Percentiles rank a stretch among this genome's conserved stretches.
phyloP scores from a whole-genome alignment of 2,888 invertebrate genomes.

The Coelogynopora nodosa region DNA sequence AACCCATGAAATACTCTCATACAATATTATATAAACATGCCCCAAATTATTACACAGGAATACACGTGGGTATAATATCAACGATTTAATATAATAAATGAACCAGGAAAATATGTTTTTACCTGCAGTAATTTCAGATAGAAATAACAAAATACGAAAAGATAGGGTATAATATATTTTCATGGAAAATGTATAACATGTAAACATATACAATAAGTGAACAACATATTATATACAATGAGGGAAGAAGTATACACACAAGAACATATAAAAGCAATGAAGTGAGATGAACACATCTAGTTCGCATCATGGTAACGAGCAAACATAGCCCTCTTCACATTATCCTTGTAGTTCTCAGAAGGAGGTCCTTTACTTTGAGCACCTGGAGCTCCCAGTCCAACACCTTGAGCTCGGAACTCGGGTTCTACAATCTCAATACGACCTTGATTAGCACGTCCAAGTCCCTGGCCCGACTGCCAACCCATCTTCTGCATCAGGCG shows the following conservation, averaged over 20 bases:
- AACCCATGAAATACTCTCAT: too few relatives aligned
- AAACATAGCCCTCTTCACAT: conserved; percentile 82
- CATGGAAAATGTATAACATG: neutral
- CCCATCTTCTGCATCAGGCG: conserved; percentile 96
- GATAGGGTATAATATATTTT: neutral
- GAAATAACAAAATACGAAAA: neutral
- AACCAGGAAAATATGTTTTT: too few relatives aligned
- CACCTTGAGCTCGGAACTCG: conserved; percentile 69
- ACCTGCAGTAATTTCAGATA: too few relatives aligned
- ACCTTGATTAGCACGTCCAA: conserved; percentile 87
- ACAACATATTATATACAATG: neutral
- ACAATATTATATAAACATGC: too few relatives aligned
- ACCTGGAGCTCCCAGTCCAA: conserved; percentile 76
- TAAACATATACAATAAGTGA: neutral
- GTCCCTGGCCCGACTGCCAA: conserved; percentile 92
- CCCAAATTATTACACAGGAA: too few relatives aligned
- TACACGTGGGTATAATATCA: too few relatives aligned
- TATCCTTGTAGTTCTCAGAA: conserved; percentile 81
- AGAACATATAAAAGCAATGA: too few relatives aligned
- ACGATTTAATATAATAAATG: too few relatives aligned
- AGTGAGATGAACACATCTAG: neutral
- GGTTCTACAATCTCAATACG: conserved; percentile 55
- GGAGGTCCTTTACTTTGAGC: conserved; percentile 72
- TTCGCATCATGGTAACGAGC: conserved; percentile 73
- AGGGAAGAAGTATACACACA: too few relatives aligned